Evolutionary conservation across 1,140 invertebrate genomes (phyloP), one percentile per base, ranked within the genome.

Genomic region (Brachionus sp.): DNA sequence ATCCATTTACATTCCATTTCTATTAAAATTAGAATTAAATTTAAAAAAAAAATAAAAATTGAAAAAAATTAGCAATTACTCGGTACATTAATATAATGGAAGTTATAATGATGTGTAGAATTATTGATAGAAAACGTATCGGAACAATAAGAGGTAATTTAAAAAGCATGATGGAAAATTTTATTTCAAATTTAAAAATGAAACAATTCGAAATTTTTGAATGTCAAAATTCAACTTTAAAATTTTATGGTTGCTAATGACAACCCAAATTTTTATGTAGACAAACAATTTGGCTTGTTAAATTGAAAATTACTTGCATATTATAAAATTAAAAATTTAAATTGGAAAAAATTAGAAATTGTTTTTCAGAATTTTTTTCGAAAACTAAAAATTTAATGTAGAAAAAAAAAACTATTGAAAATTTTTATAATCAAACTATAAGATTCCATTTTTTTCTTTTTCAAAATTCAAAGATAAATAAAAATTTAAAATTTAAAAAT

Each of bases 1-100:
- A 80, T 19, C 10, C 50, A n/a, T 80, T 66, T 23, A 80, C 35
- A 37, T 80, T 80, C 50, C 50, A 80, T 37, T 39, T n/a, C 75
- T 50, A 19, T 57, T 53, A 62, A 78, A 25, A 78, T 13, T 37
- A 42, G 0, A 33, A 62, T 23, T 62, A 25, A 37, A 62, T 23
- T 12, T 46, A 46, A 78, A 16, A n/a, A 39, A n/a, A n/a, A n/a
- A n/a, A n/a, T n/a, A n/a, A n/a, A n/a, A n/a, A n/a, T n/a, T 39
- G 13, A 6, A 50, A 57, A 46, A 0, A 33, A 33, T 13, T 25
- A 33, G 13, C 7, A 3, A 3, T 78, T 78, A 78, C 77, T 35
- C 77, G 19, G 13, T 80, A 62, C 77, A 80, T 80, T 37, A 80
- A 37, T 7, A 80, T 57, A 3, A 66, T 62, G n/a, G 35, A 37